Base-by-base conservation (phyloP, 2,113 vertebrate species). In the Labrus mixtus region DNA sequence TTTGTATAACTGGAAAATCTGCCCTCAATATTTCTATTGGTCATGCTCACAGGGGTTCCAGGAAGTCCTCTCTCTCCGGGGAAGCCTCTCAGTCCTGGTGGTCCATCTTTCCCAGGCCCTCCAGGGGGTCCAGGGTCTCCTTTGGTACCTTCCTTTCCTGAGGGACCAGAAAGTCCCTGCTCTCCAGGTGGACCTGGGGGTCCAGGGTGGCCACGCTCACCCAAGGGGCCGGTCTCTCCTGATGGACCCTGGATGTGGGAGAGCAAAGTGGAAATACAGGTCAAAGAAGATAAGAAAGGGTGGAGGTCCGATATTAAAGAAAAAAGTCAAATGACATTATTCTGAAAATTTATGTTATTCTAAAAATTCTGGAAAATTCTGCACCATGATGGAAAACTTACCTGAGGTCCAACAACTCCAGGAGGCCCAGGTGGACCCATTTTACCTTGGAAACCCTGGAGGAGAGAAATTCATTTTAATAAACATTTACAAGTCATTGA, bases 361-460 rank as follows among this genome's bases (percentile, higher is more conserved):
- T 7, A 1, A n/a, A 51, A 3, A n/a, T 7, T 16, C 8, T 8
- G 71, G 0, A 48, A 68, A n/a, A 77, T 29, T 48, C 0, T 54
- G 25, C 25, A 64, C 0, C 22, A 22, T 0, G 15, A 20, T 71
- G 7, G 5, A 50, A 1, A 0, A 59, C 91, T 68, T 83, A 97
- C 97, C 95, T 97, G 97, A 80, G 97, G 95, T 70, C 97, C 97
- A 65, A 98, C 97, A 10, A 97, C 95, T 54, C 97, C 97, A 2
- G 96, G 96, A 12, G 96, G 96, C 0, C 97, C 97, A 6, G 97
- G 94, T 51, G 96, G 95, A 22, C 97, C 97, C 2, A 94, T 87
- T 90, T 98, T 98, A 67, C 97, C 97, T 96, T 97, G 96, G 94
- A 98, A 97, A 61, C 97, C 97, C 97, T 98, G 80, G 25, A 62